Evolutionary conservation across 2,797 vertebrate genomes (phyloP), one percentile per base, ranked within the genome.

Genomic region (Naso thynnoides): DNA sequence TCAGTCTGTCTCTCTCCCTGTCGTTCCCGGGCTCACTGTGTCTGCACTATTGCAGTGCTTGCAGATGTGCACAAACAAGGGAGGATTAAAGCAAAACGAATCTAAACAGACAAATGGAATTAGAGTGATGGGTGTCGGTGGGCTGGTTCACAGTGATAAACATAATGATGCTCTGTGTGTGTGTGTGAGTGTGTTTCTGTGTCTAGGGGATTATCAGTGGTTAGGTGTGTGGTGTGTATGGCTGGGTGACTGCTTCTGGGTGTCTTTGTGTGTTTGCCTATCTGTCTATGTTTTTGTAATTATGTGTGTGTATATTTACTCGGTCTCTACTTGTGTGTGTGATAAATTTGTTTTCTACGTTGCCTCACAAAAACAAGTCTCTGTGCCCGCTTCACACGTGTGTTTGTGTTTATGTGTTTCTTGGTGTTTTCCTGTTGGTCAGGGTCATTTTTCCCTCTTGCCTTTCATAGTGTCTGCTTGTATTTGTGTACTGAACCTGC

Each of bases 51-150:
- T 88, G 93, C 88, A 83, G 84, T 70, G 93, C 92, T 92, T 86
- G 90, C 94, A 94, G 93, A 92, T 94, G 91, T 94, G 93, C 91
- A 93, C 94, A 95, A 94, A 94, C 93, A 94, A 93, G 92, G 90
- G 91, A 88, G 93, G 93, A 94, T 93, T 95, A 95, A 95, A 94
- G 92, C 92, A 92, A 95, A 95, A 94, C 90, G 82, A 95, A 95
- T 95, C 94, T 94, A 93, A 95, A 95, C 94, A 94, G 94, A 94
- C 93, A 94, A 95, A 95, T 90, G 91, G 93, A 94, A 95, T 95
- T 95, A 95, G 93, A 94, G 91, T 93, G 93, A 94, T 93, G 93
- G 93, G 93, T 94, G 93, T 94, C 92, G 92, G 91, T 91, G 91
- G 92, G 93, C 93, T 95, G 94, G 92, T 92, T 91, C 89, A 88